These are phyloP conservation scores for Glossophaga mutica DNA, from an alignment of 2,797 vertebrate genomes.

Conservation along the genomic window DNA sequence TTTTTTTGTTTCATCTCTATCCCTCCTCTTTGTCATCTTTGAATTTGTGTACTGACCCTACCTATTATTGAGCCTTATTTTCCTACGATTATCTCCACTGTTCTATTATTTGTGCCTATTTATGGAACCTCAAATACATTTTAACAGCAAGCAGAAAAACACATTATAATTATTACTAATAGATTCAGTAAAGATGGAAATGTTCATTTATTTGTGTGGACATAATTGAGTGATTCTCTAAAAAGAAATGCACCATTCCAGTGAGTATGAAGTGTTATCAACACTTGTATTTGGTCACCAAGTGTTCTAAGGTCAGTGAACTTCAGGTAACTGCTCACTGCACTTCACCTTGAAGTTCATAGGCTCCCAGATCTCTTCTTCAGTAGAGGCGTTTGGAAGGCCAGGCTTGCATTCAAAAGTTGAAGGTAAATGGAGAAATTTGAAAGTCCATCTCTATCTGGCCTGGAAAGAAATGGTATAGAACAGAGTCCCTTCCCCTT, in stretches of 20 bases:
- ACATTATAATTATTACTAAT: not conserved
- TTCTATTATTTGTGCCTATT: not conserved
- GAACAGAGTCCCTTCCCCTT: not conserved
- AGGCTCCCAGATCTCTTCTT: not conserved
- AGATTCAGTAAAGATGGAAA: not conserved
- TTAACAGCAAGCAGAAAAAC: not conserved
- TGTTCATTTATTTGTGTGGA: not conserved
- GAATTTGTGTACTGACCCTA: not conserved
- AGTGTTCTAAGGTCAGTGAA: not conserved
- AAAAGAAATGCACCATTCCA: not conserved
- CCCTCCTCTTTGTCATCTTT: not conserved
- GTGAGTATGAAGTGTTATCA: not conserved
- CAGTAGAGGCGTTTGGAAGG: not conserved
- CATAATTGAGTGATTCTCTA: not conserved
- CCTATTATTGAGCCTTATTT: not conserved
- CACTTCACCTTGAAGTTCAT: not conserved
- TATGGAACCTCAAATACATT: not conserved
- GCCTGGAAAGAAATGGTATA: not conserved
- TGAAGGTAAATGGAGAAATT: not conserved
- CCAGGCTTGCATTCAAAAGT: not conserved
- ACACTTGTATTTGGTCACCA: not conserved
- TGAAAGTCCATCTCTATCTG: not conserved
- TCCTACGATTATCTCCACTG: not conserved
- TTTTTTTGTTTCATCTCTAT: not conserved
- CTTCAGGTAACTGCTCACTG: not conserved